Evolutionary conservation across 1,140 invertebrate genomes (phyloP).

Genomic region (Drosophila funebris): DNA sequence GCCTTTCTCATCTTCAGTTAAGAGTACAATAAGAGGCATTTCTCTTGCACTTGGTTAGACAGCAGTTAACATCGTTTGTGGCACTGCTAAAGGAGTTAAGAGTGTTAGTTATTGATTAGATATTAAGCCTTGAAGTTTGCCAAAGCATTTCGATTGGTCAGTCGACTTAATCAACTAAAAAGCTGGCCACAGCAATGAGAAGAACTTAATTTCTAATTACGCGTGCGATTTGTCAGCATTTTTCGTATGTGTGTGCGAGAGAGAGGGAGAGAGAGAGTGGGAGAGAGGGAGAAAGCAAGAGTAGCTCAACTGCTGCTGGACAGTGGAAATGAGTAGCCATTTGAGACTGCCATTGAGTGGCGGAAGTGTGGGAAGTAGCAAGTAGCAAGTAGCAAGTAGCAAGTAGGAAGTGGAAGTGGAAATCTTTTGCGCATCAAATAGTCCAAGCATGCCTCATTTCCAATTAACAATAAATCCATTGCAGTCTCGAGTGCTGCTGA

Average conservation of each 20-base stretch:
- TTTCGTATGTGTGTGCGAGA: slow-evolving; percentile 21
- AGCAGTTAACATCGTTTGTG: too few species aligned
- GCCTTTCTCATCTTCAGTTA: too few species aligned
- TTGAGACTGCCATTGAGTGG: slow-evolving; percentile 56
- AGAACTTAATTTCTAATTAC: slow-evolving; percentile 79
- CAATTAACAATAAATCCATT: slow-evolving; percentile 80
- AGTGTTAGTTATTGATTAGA: background rate
- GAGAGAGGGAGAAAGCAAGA: too few species aligned
- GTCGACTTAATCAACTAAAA: slow-evolving; percentile 41
- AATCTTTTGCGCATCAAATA: slow-evolving; percentile 77
- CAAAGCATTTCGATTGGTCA: slow-evolving; percentile 16
- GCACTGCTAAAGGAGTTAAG: background rate
- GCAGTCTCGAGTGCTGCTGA: slow-evolving; percentile 44
- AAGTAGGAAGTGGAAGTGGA: too few species aligned
- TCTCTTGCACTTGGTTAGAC: too few species aligned
- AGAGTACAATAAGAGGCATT: too few species aligned
- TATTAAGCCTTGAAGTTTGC: slow-evolving; percentile 5
- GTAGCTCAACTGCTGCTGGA: too few species aligned
- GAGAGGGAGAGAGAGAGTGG: background rate
- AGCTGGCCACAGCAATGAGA: slow-evolving; percentile 46
- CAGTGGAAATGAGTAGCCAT: slow-evolving; percentile 28
- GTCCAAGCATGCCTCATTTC: slow-evolving; percentile 78
- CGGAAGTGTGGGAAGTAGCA: too few species aligned
- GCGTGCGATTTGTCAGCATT: slow-evolving; percentile 77
- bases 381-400: too few species aligned